Base-by-base conservation (phyloP, 2,888 invertebrate species). In the Molorchus minor region DNA sequence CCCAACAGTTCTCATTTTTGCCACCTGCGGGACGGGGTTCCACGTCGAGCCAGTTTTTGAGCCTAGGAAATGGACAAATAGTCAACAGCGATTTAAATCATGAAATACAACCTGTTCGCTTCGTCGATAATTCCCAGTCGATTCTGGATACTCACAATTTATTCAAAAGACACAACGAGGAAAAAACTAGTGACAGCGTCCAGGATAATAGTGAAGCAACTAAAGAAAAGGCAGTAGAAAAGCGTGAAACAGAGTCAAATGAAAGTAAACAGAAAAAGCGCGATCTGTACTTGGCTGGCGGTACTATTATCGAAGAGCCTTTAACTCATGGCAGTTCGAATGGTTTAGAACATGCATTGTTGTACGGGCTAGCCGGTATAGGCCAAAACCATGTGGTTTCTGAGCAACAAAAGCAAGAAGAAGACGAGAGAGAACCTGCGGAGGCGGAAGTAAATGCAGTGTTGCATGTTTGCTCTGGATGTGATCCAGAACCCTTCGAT, bases 401-500 rank as follows among this genome's bases (percentile, higher is more conserved):
- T 2, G 83, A 85, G 65, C 85, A 85, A 70, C 81, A 86, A 63
- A 88, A 89, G 70, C 87, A 86, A 61, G 83, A 87, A 68, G 82
- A 82, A 51, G 89, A 91, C 59, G 92, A 91, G 71, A 83, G 90
- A 36, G 93, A 93, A 71, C 92, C 92, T 0, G 93, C 93, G 0
- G 92, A 93, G 77, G 91, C 89, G 21, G 93, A 93, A 78, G 93
- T 93, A 0, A 88, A 84, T 69, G 90, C 90, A 7, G 91, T 93
- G 0, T 89, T 92, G 89, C 85, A 88, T 67, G 82, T 92, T 1
- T 93, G 93, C 79, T 86, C 88, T 57, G 88, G 88, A 0, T 93
- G 93, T 71, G 84, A 88, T 15, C 79, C 84, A 0, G 93, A 93
- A 74, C 93, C 93, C 0, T 93, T 93, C 80, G 88, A 87, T 64